These are phyloP conservation scores for Ochotona curzoniae DNA, from an alignment of 2,113 vertebrate species.

Conservation along the genomic window DNA sequence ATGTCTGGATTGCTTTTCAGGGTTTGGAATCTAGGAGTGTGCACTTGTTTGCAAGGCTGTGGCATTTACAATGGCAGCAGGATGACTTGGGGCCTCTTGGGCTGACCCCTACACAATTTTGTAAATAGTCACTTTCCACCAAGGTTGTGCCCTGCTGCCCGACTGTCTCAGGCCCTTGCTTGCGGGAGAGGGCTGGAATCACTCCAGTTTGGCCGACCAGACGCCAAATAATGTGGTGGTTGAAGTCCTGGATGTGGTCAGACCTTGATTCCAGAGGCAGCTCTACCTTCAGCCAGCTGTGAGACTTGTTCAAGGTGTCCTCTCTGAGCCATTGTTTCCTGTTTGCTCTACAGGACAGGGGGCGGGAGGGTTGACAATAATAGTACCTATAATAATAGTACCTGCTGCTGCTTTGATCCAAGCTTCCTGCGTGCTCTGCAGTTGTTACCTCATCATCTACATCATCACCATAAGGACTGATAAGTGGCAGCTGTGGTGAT, in stretches of 20 bases:
- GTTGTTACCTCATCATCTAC: background rate
- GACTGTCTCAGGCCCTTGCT: constrained; percentile 20
- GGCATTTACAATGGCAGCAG: constrained; percentile 5
- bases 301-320: constrained; percentile 55
- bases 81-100: constrained; percentile 1
- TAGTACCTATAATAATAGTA: constrained; percentile 2
- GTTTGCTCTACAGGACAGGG: background rate
- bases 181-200: constrained; percentile 56
- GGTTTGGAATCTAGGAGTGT: constrained; percentile 42
- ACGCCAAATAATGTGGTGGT: background rate
- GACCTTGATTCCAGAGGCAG: constrained; percentile 59
- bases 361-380: background rate
- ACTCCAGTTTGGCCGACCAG: constrained; percentile 19
- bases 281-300: constrained; percentile 41
- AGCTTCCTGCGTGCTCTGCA: constrained; percentile 9
- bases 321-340: constrained; percentile 50
- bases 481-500: constrained; percentile 25
- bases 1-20: constrained; percentile 34
- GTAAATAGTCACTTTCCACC: constrained; percentile 25
- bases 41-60: constrained; percentile 49
- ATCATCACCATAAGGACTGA: background rate
- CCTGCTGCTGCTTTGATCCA: constrained; percentile 30
- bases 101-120: constrained; percentile 31
- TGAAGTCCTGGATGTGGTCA: constrained; percentile 21
- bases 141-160: background rate